Evolutionary conservation across 2,797 vertebrate genomes (phyloP).

Genomic region (Anguilla obscura): DNA sequence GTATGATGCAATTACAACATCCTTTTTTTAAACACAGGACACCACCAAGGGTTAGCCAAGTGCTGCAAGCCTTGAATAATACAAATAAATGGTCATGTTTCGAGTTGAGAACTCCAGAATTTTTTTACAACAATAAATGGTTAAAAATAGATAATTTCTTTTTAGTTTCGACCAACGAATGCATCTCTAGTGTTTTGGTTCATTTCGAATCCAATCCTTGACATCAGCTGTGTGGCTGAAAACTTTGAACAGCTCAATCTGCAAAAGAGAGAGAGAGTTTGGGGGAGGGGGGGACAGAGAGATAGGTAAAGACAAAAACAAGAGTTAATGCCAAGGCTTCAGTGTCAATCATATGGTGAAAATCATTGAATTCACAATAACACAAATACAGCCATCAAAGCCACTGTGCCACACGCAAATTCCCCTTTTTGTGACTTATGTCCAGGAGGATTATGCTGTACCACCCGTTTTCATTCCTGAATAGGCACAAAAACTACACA

Average conservation of each 20-base stretch:
- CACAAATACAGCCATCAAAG: background rate
- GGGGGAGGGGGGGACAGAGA: background rate
- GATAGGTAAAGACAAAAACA: background rate
- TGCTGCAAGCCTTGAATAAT: background rate
- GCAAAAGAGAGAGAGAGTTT: background rate
- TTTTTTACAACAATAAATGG: background rate
- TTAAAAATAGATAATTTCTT: conserved; percentile 11
- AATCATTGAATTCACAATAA: background rate
- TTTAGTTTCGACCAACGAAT: background rate
- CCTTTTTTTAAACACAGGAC: background rate
- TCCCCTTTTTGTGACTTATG: background rate
- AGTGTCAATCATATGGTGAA: background rate
- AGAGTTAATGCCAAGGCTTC: background rate
- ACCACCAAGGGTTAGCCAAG: background rate
- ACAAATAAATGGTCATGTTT: background rate
- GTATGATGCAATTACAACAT: background rate
- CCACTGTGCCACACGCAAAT: background rate
- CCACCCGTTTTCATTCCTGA: background rate
- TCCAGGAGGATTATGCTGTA: background rate
- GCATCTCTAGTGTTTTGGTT: background rate
- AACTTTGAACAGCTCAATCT: conserved; percentile 9
- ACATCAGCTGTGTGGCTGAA: background rate
- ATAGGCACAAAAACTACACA: background rate
- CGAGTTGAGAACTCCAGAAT: background rate
- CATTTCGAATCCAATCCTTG: background rate